A percentile compares a stretch with the other conserved stretches of the same genome.
phyloP scores from a whole-genome alignment of 2,113 vertebrate genomes.

The Chaetura pelagica region DNA sequence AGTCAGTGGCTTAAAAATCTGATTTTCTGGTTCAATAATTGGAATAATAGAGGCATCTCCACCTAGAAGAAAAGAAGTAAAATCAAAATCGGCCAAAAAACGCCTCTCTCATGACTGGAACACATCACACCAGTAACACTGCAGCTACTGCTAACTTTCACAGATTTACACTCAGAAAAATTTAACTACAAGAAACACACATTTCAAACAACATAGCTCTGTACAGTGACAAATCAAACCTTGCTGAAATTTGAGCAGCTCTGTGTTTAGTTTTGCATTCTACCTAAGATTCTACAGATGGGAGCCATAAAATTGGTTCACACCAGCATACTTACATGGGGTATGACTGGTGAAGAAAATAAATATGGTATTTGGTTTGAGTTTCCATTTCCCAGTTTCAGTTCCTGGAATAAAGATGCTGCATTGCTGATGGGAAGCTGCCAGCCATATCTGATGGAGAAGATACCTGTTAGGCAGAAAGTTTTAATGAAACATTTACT shows the following conservation, averaged over 20 bases:
- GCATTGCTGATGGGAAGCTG: slow-evolving; percentile 62
- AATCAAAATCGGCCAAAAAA: neutral
- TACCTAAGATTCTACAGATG: neutral
- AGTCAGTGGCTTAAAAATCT: slow-evolving; percentile 69
- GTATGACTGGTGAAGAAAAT: slow-evolving; percentile 95
- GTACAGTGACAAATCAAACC: neutral
- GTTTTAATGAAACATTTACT: neutral
- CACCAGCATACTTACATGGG: slow-evolving; percentile 85
- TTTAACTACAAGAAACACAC: neutral
- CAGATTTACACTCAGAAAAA: neutral
- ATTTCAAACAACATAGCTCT: neutral
- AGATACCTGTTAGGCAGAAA: slow-evolving; percentile 83
- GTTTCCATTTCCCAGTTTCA: slow-evolving; percentile 83
- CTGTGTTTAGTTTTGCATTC: neutral
- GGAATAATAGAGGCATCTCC: slow-evolving; percentile 96
- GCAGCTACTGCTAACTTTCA: neutral
- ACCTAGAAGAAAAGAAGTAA: slow-evolving; percentile 76
- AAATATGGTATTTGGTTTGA: slow-evolving; percentile 81
- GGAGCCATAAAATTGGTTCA: neutral
- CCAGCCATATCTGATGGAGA: slow-evolving; percentile 83
- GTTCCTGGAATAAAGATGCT: slow-evolving; percentile 81
- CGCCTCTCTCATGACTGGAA: neutral
- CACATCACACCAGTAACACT: neutral
- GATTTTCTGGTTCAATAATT: slow-evolving; percentile 71
- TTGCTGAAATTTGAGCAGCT: neutral